Conservation (phyloP, 2,797 vertebrate genomes). For the Corythornis leucogaster region DNA sequence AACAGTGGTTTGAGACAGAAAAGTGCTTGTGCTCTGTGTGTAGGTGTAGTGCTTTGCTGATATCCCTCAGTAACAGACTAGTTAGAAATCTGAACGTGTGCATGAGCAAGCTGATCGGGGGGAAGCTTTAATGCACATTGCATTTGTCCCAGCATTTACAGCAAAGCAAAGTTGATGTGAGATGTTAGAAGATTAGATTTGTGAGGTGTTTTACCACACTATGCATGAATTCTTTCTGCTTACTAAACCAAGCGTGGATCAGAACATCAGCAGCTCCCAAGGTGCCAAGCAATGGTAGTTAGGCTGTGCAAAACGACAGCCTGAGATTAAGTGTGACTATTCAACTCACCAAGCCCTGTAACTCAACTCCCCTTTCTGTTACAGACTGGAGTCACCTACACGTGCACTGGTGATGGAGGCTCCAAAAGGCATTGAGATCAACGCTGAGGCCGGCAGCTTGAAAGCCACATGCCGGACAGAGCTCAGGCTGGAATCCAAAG, state of each 20-base stretch:
- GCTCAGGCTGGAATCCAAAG: conserved; percentile 96
- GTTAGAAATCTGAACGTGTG: neutral
- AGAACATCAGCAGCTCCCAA: neutral
- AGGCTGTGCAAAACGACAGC: neutral
- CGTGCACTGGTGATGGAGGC: conserved; percentile 95
- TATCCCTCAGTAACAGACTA: fast-evolving
- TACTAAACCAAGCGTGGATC: neutral
- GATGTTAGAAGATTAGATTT: neutral
- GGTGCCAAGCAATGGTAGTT: neutral
- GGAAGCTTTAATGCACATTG: neutral
- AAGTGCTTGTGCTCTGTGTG: neutral
- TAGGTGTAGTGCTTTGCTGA: neutral
- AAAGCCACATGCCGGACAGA: conserved; percentile 95
- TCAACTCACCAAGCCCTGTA: neutral
- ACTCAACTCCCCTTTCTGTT: neutral
- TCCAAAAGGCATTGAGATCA: conserved; percentile 94
- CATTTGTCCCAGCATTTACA: neutral
- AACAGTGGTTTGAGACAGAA: neutral
- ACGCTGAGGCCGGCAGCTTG: conserved; percentile 95
- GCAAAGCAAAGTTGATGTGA: neutral
- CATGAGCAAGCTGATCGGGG: neutral
- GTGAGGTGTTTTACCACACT: neutral
- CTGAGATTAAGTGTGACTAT: neutral
- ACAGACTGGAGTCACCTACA: conserved; percentile 94
- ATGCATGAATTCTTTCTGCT: neutral